Evolutionary conservation across 2,888 invertebrate species (phyloP).

Genomic region (Oeneis ivallda): DNA sequence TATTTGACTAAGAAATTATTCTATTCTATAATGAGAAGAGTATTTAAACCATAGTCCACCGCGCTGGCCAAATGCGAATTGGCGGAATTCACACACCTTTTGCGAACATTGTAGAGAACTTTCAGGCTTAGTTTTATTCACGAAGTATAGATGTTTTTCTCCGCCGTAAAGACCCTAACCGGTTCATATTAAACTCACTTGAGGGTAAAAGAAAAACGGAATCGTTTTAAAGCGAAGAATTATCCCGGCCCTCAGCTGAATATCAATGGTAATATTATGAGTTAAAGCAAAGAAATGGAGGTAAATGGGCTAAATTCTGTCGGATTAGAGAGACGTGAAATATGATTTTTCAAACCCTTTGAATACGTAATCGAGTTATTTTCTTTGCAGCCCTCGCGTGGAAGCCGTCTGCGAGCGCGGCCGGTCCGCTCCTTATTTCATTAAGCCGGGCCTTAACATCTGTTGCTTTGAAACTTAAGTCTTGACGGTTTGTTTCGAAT

Average conservation of each 20-base stretch:
- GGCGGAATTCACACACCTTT: too few species aligned
- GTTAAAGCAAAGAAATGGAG: conserved; percentile 10
- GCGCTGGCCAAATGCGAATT: too few species aligned
- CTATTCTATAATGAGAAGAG: too few species aligned
- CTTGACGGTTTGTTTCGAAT: conserved; percentile 60
- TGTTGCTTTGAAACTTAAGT: conserved; percentile 63
- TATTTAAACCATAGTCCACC: too few species aligned
- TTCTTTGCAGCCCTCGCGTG: conserved; percentile 16
- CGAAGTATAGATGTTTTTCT: too few species aligned
- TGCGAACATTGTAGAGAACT: too few species aligned
- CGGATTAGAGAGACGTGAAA: conserved; percentile 16
- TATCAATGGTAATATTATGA: conserved; percentile 15
- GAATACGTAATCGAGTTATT: conserved; percentile 28
- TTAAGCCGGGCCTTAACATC: conserved; percentile 60
- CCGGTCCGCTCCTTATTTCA: conserved; percentile 53
- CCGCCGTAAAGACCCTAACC: too few species aligned
- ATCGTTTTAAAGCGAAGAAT: neutral
- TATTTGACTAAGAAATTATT: too few species aligned
- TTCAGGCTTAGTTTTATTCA: too few species aligned
- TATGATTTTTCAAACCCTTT: conserved; percentile 29
- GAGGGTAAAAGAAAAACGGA: neutral
- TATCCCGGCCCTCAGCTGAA: neutral
- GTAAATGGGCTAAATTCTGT: conserved; percentile 19
- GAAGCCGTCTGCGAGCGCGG: conserved; percentile 19
- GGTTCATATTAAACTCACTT: too few species aligned